These are phyloP conservation scores for Lycia hirtaria DNA, from an alignment of 2,888 invertebrate genomes.

Conservation along the genomic window DNA sequence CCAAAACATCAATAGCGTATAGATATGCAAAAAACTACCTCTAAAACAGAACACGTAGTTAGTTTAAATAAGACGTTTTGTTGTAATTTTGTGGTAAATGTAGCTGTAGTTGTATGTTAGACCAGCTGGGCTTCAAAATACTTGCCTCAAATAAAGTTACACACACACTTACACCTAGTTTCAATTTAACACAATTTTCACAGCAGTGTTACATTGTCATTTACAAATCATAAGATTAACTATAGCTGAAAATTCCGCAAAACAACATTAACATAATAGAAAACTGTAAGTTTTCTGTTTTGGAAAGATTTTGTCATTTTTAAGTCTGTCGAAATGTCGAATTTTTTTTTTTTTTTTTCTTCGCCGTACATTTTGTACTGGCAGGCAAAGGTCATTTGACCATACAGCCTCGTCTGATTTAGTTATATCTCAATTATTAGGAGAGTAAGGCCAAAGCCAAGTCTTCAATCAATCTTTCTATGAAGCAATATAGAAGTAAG, in stretches of 20 bases:
- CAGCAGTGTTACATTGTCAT: conserved; percentile 14
- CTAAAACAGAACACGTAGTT: too few species aligned
- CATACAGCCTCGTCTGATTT: too few species aligned
- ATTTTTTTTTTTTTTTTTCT: too few species aligned
- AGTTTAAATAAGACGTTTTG: background rate
- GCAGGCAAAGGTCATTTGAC: too few species aligned
- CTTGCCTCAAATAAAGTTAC: conserved; percentile 47
- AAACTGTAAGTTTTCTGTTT: conserved; percentile 9
- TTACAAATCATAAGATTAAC: background rate
- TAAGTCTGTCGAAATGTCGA: too few species aligned
- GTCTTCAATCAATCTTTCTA: too few species aligned
- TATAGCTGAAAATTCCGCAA: conserved; percentile 44
- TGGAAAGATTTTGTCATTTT: conserved; percentile 7
- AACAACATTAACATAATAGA: conserved; percentile 52
- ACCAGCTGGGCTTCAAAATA: conserved; percentile 68
- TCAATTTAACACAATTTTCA: conserved; percentile 44
- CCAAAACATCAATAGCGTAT: background rate
- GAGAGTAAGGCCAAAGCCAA: too few species aligned
- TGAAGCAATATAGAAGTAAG: too few species aligned
- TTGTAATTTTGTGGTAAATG: too few species aligned
- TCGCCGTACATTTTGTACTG: too few species aligned
- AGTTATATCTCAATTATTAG: too few species aligned
- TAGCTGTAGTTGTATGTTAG: conserved; percentile 33
- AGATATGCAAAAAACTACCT: too few species aligned
- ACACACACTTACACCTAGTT: conserved; percentile 47